phyloP scores from a whole-genome alignment of 2,888 invertebrate species.

The Leptogaster cylindrica region DNA sequence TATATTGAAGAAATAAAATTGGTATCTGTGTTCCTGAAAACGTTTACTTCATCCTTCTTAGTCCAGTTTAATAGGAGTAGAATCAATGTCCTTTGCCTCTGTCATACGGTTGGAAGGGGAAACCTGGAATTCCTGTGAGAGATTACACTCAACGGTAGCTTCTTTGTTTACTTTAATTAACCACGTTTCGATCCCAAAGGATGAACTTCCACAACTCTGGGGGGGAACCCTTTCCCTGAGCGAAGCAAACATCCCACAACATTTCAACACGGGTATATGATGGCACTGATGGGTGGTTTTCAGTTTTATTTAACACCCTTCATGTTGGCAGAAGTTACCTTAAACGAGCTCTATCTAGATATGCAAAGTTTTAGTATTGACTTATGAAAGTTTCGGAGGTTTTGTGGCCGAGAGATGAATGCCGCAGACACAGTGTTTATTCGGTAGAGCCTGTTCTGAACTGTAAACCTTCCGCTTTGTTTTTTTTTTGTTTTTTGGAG shows the following conservation, averaged over 20 bases:
- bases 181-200: conserved; percentile 2
- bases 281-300: neutral
- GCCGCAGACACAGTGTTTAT: conserved; percentile 8
- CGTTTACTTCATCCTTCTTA: no score
- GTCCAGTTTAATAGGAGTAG: no score
- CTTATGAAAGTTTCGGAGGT: conserved; percentile 25
- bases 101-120: neutral
- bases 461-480: conserved; percentile 3
- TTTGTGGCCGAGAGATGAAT: conserved; percentile 7
- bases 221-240: neutral
- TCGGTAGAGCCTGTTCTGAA: conserved; percentile 15
- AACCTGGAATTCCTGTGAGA: conserved; percentile 2
- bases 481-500: conserved; percentile 2
- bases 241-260: conserved; percentile 8
- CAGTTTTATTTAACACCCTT: conserved; percentile 28
- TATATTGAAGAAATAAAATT: conserved; percentile 4
- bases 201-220: conserved; percentile 1
- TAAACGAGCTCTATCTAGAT: conserved; percentile 6
- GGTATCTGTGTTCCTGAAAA: no score
- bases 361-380: conserved; percentile 29
- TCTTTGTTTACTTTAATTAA: conserved; percentile 37
- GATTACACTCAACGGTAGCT: conserved; percentile 17
- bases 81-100: no score
- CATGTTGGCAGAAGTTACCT: neutral
- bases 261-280: conserved; percentile 16